A percentile compares a stretch with the other conserved stretches of the same genome.
Conservation (phyloP, 2,888 invertebrate species). For the Morinoia aosen region DNA sequence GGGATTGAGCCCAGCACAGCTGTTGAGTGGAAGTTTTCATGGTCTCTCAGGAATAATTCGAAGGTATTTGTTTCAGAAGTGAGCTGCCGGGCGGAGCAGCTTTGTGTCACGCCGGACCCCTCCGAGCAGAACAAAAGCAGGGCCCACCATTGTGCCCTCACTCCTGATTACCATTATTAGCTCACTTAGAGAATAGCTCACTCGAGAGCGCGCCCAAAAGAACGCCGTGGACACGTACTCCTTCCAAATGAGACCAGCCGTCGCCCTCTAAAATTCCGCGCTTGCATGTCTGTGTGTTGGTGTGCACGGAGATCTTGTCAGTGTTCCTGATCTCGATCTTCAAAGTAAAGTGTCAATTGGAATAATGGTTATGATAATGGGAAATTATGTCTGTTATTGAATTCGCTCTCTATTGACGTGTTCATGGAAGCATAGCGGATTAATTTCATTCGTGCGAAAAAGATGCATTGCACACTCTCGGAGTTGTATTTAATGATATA, state of each 20-base stretch:
- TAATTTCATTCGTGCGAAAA: too few species aligned
- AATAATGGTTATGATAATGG: neutral
- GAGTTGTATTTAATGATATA: too few species aligned
- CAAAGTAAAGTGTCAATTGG: neutral
- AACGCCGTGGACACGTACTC: neutral
- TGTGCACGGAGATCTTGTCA: neutral
- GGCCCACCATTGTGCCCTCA: conserved; percentile 1
- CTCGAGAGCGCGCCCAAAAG: conserved; percentile 6
- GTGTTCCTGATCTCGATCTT: neutral
- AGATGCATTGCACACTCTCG: too few species aligned
- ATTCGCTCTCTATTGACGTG: neutral
- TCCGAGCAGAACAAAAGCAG: conserved; percentile 22
- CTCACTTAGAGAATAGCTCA: conserved; percentile 45
- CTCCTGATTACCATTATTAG: conserved; percentile 50
- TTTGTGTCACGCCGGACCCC: conserved; percentile 33
- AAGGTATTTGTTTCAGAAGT: conserved; percentile 46
- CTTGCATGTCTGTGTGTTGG: neutral
- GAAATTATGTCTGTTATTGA: neutral
- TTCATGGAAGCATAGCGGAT: neutral
- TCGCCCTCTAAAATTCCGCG: neutral
- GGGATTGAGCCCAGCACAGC: conserved; percentile 28
- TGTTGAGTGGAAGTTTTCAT: conserved; percentile 13
- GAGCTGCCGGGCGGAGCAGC: conserved; percentile 18
- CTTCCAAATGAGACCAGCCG: neutral
- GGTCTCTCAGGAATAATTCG: conserved; percentile 43